phyloP scores from a whole-genome alignment of 2,888 invertebrate species.

The Dynastes grantii region DNA sequence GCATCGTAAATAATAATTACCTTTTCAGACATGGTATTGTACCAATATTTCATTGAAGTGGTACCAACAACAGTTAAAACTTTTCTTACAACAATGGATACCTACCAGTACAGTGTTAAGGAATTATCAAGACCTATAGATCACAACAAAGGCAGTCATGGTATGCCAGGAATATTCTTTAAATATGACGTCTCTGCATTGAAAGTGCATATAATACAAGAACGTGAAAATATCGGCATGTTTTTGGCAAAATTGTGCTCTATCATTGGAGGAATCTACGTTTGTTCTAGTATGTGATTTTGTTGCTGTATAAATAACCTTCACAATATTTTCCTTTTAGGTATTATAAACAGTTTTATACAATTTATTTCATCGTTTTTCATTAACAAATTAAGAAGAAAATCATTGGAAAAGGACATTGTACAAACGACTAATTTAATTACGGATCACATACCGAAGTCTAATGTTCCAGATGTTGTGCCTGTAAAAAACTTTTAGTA shows the following conservation, averaged over 20 bases:
- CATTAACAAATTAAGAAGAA: constrained; percentile 51
- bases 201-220: constrained; percentile 87
- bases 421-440: constrained; percentile 36
- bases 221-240: constrained; percentile 83
- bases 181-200: constrained; percentile 96
- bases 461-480: constrained; percentile 52
- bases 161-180: constrained; percentile 94
- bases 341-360: constrained; percentile 56
- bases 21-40: constrained; percentile 81
- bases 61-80: constrained; percentile 96
- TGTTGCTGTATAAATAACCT: neutral
- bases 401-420: neutral
- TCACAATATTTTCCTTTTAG: constrained; percentile 51
- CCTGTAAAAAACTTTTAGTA: constrained; percentile 56
- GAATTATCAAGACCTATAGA: constrained; percentile 88
- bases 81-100: constrained; percentile 80
- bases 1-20: too few relatives aligned
- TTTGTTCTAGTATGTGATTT: constrained; percentile 79
- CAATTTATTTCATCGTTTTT: constrained; percentile 54
- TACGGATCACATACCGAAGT: constrained; percentile 25
- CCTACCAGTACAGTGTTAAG: constrained; percentile 96
- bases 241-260: constrained; percentile 92
- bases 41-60: constrained; percentile 95
- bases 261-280: constrained; percentile 93
- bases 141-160: constrained; percentile 87